phyloP scores from a whole-genome alignment of 64 coral and sea anemone genomes.

The Platygyra sinensis region DNA sequence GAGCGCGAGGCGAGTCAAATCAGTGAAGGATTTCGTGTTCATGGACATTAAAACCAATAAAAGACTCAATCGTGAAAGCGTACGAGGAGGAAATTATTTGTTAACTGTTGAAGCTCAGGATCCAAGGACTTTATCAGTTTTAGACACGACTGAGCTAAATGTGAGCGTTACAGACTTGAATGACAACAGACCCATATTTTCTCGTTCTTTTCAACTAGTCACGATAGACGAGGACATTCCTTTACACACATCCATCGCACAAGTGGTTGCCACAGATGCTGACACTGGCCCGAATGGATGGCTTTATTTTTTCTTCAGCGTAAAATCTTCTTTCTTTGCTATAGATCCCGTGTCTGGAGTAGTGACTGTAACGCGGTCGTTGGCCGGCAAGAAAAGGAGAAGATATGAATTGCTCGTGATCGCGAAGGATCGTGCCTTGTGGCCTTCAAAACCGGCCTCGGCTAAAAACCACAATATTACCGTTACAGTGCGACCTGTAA shows the following conservation, averaged over 20 bases:
- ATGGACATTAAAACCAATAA: conserved; percentile 79
- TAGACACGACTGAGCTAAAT: conserved; percentile 84
- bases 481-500: conserved; percentile 41
- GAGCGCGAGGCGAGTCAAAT: conserved; percentile 24
- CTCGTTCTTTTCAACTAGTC: conserved; percentile 36
- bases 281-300: conserved; percentile 72
- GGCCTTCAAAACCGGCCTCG: conserved; percentile 5
- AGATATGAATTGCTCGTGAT: conserved; percentile 24
- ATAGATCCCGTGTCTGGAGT: conserved; percentile 70
- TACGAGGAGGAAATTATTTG: conserved; percentile 39
- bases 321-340: conserved; percentile 47
- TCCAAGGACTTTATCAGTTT: conserved; percentile 45
- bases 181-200: conserved; percentile 81
- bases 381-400: conserved; percentile 28
- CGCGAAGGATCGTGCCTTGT: conserved; percentile 39
- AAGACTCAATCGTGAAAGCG: conserved; percentile 71
- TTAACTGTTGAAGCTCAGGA: conserved; percentile 69
- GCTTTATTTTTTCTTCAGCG: conserved; percentile 65
- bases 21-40: conserved; percentile 75
- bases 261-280: conserved; percentile 60
- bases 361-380: conserved; percentile 46
- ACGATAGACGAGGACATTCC: conserved; percentile 67
- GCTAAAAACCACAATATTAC: conserved; percentile 43
- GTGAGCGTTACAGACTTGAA: conserved; percentile 72
- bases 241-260: conserved; percentile 55